Evolutionary conservation across 2,113 vertebrate species (phyloP).

Genomic region (Callipepla californica): DNA sequence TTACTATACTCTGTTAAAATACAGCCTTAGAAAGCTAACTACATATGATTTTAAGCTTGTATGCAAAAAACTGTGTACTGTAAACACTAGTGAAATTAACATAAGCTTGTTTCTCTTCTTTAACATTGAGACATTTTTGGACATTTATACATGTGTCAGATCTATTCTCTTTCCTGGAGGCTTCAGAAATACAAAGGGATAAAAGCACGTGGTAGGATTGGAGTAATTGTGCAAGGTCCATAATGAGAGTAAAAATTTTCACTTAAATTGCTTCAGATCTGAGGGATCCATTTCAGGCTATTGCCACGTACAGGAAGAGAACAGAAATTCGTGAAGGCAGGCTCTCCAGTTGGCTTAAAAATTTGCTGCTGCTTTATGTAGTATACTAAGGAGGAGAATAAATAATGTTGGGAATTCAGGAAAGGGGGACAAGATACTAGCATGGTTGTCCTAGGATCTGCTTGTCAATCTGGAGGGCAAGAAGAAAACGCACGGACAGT

Average conservation of each 20-base stretch:
- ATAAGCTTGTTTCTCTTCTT: background rate
- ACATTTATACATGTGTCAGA: background rate
- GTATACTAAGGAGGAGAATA: background rate
- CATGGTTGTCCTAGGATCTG: too few species aligned
- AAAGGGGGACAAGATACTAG: too few species aligned
- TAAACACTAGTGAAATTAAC: background rate
- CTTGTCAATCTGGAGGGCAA: too few species aligned
- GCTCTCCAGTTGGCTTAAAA: background rate
- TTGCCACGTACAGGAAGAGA: background rate
- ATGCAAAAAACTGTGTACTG: background rate
- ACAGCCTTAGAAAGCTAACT: background rate
- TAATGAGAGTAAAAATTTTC: background rate
- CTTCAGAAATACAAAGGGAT: background rate
- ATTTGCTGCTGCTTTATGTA: background rate
- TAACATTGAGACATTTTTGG: background rate
- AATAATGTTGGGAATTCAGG: too few species aligned
- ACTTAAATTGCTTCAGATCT: too few species aligned
- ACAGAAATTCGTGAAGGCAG: background rate
- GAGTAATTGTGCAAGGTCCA: background rate
- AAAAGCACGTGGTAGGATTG: background rate
- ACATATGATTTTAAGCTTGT: background rate
- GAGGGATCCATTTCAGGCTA: background rate
- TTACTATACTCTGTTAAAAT: background rate
- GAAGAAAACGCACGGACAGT: too few species aligned
- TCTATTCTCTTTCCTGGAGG: too few species aligned